phyloP scores from a whole-genome alignment of 2,888 invertebrate species.

The Eupithecia subfuscata region DNA sequence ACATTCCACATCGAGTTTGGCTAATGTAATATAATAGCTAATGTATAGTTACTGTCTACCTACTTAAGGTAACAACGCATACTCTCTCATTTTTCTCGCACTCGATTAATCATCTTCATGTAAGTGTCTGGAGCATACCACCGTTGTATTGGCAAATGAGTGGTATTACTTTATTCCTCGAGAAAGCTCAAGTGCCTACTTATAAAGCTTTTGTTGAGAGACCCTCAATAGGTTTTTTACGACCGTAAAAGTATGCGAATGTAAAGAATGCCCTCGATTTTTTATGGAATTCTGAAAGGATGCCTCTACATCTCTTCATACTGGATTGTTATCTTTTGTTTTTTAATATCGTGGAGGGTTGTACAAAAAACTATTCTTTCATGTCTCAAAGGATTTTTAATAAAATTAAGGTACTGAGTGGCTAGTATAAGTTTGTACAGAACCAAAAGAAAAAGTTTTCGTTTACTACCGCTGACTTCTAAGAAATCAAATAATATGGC shows the following conservation, averaged over 20 bases:
- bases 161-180: background rate
- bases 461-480: too few species aligned
- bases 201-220: constrained; percentile 7
- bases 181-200: constrained; percentile 11
- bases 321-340: background rate
- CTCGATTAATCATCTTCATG: constrained; percentile 67
- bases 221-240: constrained; percentile 10
- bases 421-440: background rate
- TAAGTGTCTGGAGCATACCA: constrained; percentile 48
- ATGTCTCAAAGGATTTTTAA: background rate
- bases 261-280: constrained; percentile 2
- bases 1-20: too few species aligned
- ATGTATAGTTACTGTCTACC: constrained; percentile 33
- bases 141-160: constrained; percentile 59
- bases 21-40: too few species aligned
- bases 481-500: too few species aligned
- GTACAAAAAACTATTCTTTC: background rate
- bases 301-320: background rate
- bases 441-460: background rate
- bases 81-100: constrained; percentile 72
- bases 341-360: background rate
- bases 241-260: constrained; percentile 11
- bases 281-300: background rate
- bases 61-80: constrained; percentile 58
- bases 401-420: background rate